Evolutionary conservation across 35 echinoderm and acorn worm genomes (phyloP).

Genomic region (Stichopus chloronotus): DNA sequence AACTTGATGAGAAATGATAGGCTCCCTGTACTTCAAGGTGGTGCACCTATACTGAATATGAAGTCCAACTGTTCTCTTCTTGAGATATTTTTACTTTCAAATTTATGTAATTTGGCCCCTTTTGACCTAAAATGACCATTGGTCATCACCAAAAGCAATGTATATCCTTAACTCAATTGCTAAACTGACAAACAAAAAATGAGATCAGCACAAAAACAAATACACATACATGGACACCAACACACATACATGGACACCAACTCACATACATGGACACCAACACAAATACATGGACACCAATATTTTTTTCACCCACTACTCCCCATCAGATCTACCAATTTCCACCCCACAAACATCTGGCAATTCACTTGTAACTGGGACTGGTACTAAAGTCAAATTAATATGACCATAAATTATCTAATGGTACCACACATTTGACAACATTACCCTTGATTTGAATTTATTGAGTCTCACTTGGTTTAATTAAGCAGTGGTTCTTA

Average conservation of each 20-base stretch:
- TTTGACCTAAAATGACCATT: too few relatives aligned
- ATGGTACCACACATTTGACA: background rate
- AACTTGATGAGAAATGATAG: too few relatives aligned
- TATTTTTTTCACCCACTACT: background rate
- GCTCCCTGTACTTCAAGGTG: too few relatives aligned
- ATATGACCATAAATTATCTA: background rate
- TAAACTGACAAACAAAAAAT: background rate
- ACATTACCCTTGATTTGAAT: background rate
- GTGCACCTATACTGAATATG: too few relatives aligned
- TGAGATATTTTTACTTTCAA: too few relatives aligned
- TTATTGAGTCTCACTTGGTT: background rate
- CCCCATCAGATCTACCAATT: background rate
- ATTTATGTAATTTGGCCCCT: too few relatives aligned
- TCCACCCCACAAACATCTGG: background rate
- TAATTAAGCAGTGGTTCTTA: too few relatives aligned
- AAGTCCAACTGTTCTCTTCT: too few relatives aligned
- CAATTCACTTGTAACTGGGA: background rate
- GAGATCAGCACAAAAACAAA: background rate
- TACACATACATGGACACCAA: background rate
- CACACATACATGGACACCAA: conserved; percentile 9
- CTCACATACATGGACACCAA: background rate
- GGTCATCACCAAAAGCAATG: too few relatives aligned
- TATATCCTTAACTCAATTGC: too few relatives aligned
- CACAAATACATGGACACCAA: background rate
- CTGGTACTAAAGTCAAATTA: background rate